Percentiles rank a stretch among this genome's conserved stretches.
Evolutionary conservation across 2,888 invertebrate genomes (phyloP).

Genomic region (Eupithecia insigniata): DNA sequence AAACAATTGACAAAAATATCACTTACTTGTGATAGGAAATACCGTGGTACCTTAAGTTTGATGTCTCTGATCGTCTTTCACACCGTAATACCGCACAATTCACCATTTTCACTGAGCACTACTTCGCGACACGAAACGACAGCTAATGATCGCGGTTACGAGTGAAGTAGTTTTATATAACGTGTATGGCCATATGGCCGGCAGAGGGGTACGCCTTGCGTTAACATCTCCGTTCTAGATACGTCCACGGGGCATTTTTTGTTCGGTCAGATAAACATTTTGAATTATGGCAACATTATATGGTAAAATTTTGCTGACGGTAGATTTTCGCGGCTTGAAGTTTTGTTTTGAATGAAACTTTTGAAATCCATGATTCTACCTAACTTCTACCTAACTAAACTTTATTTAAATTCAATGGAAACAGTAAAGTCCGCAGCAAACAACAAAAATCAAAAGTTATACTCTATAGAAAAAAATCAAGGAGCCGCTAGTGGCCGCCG

Average conservation of each 20-base stretch:
- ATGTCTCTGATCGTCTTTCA: no score
- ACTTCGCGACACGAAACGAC: no score
- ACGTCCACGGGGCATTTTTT: not conserved
- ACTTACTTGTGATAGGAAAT: no score
- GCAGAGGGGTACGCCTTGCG: no score
- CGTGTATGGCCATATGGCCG: no score
- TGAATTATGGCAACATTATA: conserved; percentile 25
- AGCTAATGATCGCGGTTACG: no score
- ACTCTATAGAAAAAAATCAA: not conserved
- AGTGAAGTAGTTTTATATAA: no score
- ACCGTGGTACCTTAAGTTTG: no score
- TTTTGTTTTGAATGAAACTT: conserved; percentile 16
- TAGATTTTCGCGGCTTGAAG: conserved; percentile 29
- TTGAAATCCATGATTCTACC: not conserved
- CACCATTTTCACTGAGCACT: no score
- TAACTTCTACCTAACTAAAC: not conserved
- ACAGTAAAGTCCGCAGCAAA: not conserved
- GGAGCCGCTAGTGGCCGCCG: not conserved
- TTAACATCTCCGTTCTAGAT: no score
- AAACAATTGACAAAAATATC: no score
- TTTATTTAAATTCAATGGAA: conserved; percentile 1
- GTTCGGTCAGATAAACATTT: not conserved
- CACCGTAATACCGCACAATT: no score
- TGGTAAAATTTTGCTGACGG: conserved; percentile 17
- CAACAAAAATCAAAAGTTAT: not conserved